Conservation (phyloP, 2,797 vertebrate genomes). For the Ceyx erithaca region DNA sequence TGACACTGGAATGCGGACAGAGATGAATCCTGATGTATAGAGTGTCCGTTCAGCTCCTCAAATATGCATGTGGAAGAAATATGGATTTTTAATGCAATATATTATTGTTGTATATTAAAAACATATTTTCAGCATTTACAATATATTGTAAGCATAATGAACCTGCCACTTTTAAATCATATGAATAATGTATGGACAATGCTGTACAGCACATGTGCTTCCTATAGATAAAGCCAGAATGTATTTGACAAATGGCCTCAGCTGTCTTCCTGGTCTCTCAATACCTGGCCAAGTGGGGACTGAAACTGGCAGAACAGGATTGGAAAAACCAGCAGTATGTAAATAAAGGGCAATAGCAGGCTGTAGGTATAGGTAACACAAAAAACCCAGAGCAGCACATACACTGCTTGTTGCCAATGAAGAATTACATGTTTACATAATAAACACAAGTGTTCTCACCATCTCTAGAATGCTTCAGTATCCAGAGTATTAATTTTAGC, state of each 20-base stretch:
- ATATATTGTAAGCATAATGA: not conserved
- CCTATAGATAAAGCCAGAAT: not conserved
- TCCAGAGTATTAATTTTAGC: not conserved
- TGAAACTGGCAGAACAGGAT: not conserved
- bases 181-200: not conserved
- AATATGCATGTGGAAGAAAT: not conserved
- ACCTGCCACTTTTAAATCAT: not conserved
- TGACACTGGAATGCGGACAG: not conserved
- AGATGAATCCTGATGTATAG: not conserved
- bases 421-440: not conserved
- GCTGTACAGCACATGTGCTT: not conserved
- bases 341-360: not conserved
- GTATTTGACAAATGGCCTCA: not conserved
- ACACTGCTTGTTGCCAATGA: not conserved
- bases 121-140: not conserved
- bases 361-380: not conserved
- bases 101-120: slow-evolving; percentile 11
- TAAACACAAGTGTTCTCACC: not conserved
- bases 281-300: not conserved
- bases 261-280: not conserved
- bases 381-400: not conserved
- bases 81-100: not conserved
- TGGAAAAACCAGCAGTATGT: not conserved
- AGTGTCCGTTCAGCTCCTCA: not conserved
- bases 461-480: not conserved